Evolutionary conservation across 2,797 vertebrate genomes (phyloP), one percentile per base, ranked within the genome.

Genomic region (Botia almorhae): DNA sequence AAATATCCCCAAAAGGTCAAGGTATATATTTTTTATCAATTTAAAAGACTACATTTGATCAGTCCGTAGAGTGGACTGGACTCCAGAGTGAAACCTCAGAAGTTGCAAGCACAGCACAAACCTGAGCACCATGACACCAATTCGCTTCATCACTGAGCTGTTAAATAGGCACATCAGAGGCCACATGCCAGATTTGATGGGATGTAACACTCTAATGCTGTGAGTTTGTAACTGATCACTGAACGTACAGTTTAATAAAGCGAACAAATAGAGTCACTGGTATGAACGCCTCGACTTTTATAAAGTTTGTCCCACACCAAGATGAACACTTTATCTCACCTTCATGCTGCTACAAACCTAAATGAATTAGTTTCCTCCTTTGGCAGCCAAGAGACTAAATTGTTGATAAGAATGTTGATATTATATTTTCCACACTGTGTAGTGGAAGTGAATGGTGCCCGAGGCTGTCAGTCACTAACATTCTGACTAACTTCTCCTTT

Each of bases 101-200:
- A 73, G 70, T 43, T 65, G 63, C 7, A 23, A 80, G 39, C 12
- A 39, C 78, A 80, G 61, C 61, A 80, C 21, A 64, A 74, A 80
- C 70, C 63, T 68, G 51, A 53, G 70, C 61, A 68, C 51, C n/a
- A 3, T 74, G 33, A 80, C 50, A 80, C 33, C 61, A 80, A 80
- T 74, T 74, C 70, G 74, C 78, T 74, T 80, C 61, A 56, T 68
- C 78, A 80, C 78, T 80, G 70, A 80, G 63, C 69, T 74, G 70
- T 80, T 80, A 80, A 80, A 80, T 67, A 33, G 70, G 61, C 17
- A 74, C 78, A 80, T 58, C 70, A 13, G 78, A 80, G 33, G 70
- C 61, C 70, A 74, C 73, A 60, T 68, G 78, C 39, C 61, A 74
- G 48, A 74, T 58, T 58, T 21, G 36, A 74, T 60, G 43, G 61